These are phyloP conservation scores for Chaetoderma sp. DNA, from an alignment of 2,888 invertebrate species.

Conservation along the genomic window DNA sequence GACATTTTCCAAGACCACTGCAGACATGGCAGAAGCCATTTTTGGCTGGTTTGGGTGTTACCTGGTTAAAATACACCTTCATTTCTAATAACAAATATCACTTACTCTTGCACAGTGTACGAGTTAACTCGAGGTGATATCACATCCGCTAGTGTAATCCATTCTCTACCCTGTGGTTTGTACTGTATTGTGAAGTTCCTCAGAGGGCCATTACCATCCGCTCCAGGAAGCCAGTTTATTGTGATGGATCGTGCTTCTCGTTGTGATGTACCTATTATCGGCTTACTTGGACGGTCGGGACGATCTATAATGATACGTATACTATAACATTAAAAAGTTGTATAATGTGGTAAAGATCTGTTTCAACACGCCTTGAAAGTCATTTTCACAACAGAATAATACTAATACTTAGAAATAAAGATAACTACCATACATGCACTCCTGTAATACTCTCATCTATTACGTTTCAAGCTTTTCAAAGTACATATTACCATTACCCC, in stretches of 20 bases:
- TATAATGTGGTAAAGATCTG: too few species aligned
- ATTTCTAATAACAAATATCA: too few species aligned
- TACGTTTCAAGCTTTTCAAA: too few species aligned
- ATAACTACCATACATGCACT: background rate
- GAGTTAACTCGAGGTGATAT: conserved; percentile 89
- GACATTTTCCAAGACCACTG: too few species aligned
- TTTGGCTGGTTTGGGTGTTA: too few species aligned
- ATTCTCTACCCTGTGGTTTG: conserved; percentile 74
- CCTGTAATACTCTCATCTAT: too few species aligned
- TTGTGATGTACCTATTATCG: conserved; percentile 88
- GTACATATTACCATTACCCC: too few species aligned
- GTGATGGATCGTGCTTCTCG: conserved; percentile 92
- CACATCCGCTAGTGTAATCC: conserved; percentile 86
- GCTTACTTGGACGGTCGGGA: conserved; percentile 88
- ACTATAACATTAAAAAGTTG: background rate
- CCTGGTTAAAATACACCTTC: too few species aligned
- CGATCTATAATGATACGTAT: conserved; percentile 75
- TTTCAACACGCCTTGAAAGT: too few species aligned
- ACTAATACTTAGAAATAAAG: background rate
- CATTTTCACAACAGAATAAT: background rate
- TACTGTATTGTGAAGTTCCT: conserved; percentile 90
- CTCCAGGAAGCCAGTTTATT: conserved; percentile 97
- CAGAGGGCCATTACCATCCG: conserved; percentile 93
- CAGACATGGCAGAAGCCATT: too few species aligned
- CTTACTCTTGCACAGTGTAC: conserved; percentile 82